phyloP scores from a whole-genome alignment of 2,113 vertebrate genomes.

The Hypocryptadius cinnamomeus region DNA sequence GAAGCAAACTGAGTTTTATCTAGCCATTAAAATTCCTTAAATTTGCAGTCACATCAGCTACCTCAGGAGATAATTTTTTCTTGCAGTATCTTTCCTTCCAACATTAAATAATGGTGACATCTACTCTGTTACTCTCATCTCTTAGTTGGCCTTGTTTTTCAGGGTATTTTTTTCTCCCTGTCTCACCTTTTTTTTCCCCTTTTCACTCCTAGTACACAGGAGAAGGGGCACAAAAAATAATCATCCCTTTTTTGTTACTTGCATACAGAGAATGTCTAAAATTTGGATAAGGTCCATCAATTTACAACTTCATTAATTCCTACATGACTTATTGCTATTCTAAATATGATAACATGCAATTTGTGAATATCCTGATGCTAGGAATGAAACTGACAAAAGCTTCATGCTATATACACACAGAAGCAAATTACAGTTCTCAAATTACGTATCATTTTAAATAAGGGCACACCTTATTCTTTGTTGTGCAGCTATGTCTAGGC shows the following conservation, averaged over 20 bases:
- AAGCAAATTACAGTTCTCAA: neutral
- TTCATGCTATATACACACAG: neutral
- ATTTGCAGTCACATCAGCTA: neutral
- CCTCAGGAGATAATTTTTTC: neutral
- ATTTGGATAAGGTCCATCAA: neutral
- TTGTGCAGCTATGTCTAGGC: neutral
- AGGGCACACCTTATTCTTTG: neutral
- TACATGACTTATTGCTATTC: neutral
- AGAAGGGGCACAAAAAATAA: neutral
- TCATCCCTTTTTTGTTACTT: neutral
- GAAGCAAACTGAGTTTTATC: neutral
- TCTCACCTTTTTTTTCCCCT: neutral
- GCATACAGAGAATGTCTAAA: neutral
- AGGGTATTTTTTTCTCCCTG: neutral
- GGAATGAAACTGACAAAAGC: neutral
- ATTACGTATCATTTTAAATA: neutral
- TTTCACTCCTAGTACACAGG: neutral
- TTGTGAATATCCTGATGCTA: neutral
- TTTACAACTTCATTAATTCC: neutral
- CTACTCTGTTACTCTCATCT: neutral
- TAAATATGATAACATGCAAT: neutral
- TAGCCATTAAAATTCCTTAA: neutral
- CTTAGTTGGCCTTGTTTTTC: neutral
- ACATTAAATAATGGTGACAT: neutral
- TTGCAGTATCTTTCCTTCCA: neutral